Conservation (phyloP, 2,113 vertebrate genomes). For the Oryzias curvinotus region DNA sequence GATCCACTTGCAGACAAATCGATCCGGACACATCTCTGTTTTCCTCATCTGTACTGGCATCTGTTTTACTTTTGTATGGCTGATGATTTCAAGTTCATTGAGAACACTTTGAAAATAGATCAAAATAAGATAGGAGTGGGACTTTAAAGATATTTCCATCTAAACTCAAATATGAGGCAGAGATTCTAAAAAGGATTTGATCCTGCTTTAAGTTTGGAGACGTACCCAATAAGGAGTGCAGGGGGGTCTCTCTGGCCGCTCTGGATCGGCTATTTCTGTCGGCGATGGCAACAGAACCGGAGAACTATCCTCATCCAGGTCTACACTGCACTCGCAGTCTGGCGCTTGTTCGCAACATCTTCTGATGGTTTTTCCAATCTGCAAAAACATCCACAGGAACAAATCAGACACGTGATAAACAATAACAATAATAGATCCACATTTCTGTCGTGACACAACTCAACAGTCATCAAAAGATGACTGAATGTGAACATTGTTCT, state of each 20-base stretch:
- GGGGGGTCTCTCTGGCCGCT: conserved; percentile 8
- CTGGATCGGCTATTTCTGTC: conserved; percentile 25
- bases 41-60: too few relatives aligned
- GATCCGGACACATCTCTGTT: too few relatives aligned
- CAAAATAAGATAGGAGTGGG: too few relatives aligned
- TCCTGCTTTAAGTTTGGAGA: not conserved
- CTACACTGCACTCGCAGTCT: conserved; percentile 31
- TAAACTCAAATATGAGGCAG: not conserved
- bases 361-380: conserved; percentile 55
- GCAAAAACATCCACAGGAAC: conserved; percentile 8
- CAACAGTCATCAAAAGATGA: too few relatives aligned
- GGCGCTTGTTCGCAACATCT: conserved; percentile 55
- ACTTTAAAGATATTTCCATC: not conserved
- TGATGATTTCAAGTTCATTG: too few relatives aligned
- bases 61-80: too few relatives aligned
- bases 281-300: conserved; percentile 68
- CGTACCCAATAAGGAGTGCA: conserved; percentile 77
- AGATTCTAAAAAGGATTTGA: not conserved
- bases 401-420: not conserved
- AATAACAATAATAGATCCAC: too few relatives aligned
- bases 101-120: too few relatives aligned
- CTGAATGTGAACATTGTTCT: too few relatives aligned
- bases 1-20: too few relatives aligned
- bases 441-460: too few relatives aligned
- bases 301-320: conserved; percentile 48